A percentile compares a stretch with the other conserved stretches of the same genome.
Conservation (phyloP, 2,113 vertebrate species). For the Talpa occidentalis region DNA sequence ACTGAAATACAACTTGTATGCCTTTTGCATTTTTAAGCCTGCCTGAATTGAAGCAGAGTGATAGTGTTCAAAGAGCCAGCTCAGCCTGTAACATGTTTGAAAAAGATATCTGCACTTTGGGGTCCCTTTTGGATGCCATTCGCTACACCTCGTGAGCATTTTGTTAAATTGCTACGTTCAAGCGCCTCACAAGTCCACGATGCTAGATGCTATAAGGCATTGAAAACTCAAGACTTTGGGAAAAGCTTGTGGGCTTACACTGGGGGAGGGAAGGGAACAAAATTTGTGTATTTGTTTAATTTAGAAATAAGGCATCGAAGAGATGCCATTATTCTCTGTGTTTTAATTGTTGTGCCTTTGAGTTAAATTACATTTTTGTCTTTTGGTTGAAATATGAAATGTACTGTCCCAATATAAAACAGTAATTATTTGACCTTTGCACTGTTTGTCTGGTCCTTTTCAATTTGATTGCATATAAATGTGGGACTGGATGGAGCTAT, state of each 20-base stretch:
- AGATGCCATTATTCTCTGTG: slow-evolving; percentile 56
- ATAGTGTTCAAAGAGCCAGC: slow-evolving; percentile 70
- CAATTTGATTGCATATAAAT: slow-evolving; percentile 68
- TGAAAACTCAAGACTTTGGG: slow-evolving; percentile 69
- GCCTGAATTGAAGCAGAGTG: slow-evolving; percentile 71
- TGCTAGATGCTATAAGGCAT: not conserved
- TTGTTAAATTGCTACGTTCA: slow-evolving; percentile 60
- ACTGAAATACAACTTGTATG: slow-evolving; percentile 65
- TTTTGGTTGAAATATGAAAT: slow-evolving; percentile 73
- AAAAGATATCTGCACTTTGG: slow-evolving; percentile 76
- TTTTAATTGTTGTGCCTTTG: slow-evolving; percentile 78
- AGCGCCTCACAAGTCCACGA: slow-evolving; percentile 65
- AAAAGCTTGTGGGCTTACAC: slow-evolving; percentile 61
- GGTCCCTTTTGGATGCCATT: slow-evolving; percentile 61
- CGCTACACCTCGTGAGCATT: slow-evolving; percentile 62
- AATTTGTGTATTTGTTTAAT: slow-evolving; percentile 52
- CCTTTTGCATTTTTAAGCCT: slow-evolving; percentile 72
- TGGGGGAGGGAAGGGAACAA: slow-evolving; percentile 56
- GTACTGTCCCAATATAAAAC: slow-evolving; percentile 74
- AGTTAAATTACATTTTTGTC: slow-evolving; percentile 76
- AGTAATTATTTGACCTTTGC: slow-evolving; percentile 79
- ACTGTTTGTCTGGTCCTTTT: slow-evolving; percentile 83
- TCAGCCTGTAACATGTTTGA: slow-evolving; percentile 64
- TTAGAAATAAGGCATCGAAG: slow-evolving; percentile 60
- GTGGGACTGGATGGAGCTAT: slow-evolving; percentile 64